Evolutionary conservation across 2,113 vertebrate genomes (phyloP), one percentile per base, ranked within the genome.

Genomic region (Oenanthe oenanthe): DNA sequence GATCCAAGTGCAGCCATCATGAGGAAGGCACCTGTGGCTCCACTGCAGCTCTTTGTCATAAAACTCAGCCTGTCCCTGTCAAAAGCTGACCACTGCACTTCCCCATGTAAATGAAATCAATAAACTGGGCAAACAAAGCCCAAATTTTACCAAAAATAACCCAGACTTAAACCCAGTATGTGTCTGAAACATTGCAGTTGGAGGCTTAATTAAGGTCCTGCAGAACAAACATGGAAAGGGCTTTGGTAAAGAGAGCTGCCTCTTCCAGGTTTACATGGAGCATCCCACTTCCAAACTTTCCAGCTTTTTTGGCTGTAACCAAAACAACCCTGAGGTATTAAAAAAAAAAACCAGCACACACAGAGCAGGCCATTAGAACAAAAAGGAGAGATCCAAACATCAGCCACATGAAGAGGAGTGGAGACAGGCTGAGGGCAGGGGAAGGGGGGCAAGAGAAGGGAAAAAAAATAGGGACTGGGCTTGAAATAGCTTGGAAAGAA

Each of bases 401-500:
- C 72, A 95, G 50, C 42, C 75, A 38, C 67, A 42, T 58, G 72
- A 73, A 92, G 76, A 70, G 88, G 2, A 2, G 34, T 74, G 92
- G 91, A 96, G 81, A 88, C 40, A 72, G 72, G 89, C 63, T 88
- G 60, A 65, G 77, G 47, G 71, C 40, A 92, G 57, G 61, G 57
- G 12, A 73, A 89, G 29, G 34, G 43, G 60, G 62, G 29, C 6
- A 75, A 74, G 60, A 87, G 60, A 29, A 73, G 47, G 18, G 10
- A 24, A 17, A 21, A 51, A 36, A 67, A 82, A 31, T 29, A 61
- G 61, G 36, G 24, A 26, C 34, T 54, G 31, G 16, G 65, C 83
- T 94, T 94, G 81, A 92, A 95, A 95, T 92, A 93, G 86, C 60
- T 93, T 90, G 92, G 85, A 96, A 96, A 94, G 92, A 95, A 92